Evolutionary conservation across 2,888 invertebrate species (phyloP).

Genomic region (Rugalucina vietnamica): DNA sequence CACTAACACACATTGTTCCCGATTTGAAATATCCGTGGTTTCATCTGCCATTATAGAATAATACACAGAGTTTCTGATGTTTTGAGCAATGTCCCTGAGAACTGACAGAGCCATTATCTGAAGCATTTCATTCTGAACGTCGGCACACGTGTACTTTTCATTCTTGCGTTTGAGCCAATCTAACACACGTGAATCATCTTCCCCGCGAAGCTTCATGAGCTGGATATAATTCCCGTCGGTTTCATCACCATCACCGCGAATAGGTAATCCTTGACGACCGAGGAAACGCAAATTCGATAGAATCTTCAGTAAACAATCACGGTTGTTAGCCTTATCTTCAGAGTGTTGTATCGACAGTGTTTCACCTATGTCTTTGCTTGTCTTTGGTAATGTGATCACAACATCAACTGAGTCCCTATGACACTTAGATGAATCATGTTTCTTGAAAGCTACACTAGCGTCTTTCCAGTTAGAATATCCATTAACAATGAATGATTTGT

Average conservation of each 20-base stretch:
- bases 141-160: neutral
- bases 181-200: constrained; percentile 1
- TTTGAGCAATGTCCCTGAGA: neutral
- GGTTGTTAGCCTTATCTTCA: constrained; percentile 51
- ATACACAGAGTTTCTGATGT: neutral
- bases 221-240: constrained; percentile 7
- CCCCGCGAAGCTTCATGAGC: neutral
- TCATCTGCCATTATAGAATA: neutral
- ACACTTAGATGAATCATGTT: constrained; percentile 48
- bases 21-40: no score
- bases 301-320: constrained; percentile 40
- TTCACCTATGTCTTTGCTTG: constrained; percentile 40
- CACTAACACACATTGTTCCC: no score
- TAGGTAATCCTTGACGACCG: constrained; percentile 49
- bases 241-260: constrained; percentile 53
- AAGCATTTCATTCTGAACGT: neutral
- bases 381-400: constrained; percentile 22
- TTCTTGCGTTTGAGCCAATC: neutral
- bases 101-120: neutral
- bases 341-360: no score
- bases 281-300: constrained; percentile 53
- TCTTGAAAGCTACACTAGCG: constrained; percentile 36
- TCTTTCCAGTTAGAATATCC: constrained; percentile 64
- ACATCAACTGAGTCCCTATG: constrained; percentile 48
- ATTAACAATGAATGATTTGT: constrained; percentile 35